Conservation (phyloP, 2,797 vertebrate genomes). For the Lepilemur ruficaudatus region DNA sequence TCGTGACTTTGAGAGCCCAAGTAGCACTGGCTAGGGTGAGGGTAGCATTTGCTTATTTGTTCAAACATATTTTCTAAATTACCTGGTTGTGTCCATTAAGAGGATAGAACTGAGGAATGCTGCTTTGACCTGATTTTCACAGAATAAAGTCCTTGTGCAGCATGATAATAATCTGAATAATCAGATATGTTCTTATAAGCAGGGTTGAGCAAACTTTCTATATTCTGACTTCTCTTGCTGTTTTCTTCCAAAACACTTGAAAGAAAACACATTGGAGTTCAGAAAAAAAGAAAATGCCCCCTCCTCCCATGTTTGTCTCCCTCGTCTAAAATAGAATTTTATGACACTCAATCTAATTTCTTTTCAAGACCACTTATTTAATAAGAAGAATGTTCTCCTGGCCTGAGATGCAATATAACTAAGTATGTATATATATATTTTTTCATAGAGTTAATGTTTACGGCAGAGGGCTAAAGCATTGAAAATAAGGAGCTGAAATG, state of each 20-base stretch:
- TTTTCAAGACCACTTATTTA: slow-evolving; percentile 44
- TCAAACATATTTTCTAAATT: slow-evolving; percentile 46
- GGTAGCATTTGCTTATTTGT: not conserved
- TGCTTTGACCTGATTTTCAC: slow-evolving; percentile 1
- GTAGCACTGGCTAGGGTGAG: not conserved
- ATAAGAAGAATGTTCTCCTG: slow-evolving; percentile 34
- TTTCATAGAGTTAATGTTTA: slow-evolving; percentile 30
- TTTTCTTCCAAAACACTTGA: not conserved
- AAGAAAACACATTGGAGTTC: not conserved
- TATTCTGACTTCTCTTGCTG: not conserved
- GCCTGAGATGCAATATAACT: not conserved
- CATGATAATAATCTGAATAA: not conserved
- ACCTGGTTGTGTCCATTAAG: slow-evolving; percentile 25
- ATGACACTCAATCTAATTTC: not conserved
- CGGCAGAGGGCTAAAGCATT: not conserved
- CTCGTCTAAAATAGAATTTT: slow-evolving; percentile 13
- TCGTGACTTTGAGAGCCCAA: not conserved
- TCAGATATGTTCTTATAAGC: not conserved
- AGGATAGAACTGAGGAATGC: not conserved
- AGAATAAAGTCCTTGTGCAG: not conserved
- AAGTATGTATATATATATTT: not conserved
- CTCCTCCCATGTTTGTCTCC: not conserved
- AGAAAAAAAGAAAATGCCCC: not conserved
- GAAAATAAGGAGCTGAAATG: not conserved
- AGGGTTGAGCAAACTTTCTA: not conserved